Evolutionary conservation across 2,888 invertebrate genomes (phyloP), one percentile per base, ranked within the genome.

Genomic region (Lucinisca nassula): DNA sequence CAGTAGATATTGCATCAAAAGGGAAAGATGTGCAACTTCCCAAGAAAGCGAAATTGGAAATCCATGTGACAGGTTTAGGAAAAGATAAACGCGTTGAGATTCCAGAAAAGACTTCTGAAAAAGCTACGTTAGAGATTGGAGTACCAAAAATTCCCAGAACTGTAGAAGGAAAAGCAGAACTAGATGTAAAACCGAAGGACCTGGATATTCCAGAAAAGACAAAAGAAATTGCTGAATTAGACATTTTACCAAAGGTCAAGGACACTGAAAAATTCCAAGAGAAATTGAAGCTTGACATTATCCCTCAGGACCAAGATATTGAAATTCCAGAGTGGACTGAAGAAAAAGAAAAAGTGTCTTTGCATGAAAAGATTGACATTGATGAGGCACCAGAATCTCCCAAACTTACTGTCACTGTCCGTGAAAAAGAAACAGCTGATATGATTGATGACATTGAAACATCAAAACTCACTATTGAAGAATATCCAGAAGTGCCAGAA

Each of bases 361-460:
- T 12, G 10, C 8, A 45, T 12, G 45, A 45, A 45, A 45, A 45
- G 45, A 45, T 45, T 45, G 45, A 45, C 17, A 8, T 45, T 45
- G 17, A 17, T 45, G 45, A 45, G 17, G 17, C 45, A 30, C 21
- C 72, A 21, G 37, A 72, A 32, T 24, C 35, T 6, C 24, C 21
- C 6, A 37, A 6, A 35, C 14, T 49, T 45, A n/a, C 49, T 4
- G 35, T 76, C 37, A 24, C 24, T 35, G 67, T 78, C 2, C 51
- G 35, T 17, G 45, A 70, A 27, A 61, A 37, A 30, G 79, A 79
- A 70, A 79, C 58, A 70, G 27, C n/a, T n/a, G 61, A 61, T 27
- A 12, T 61, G 8, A 61, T 61, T 61, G 24, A n/a, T 30, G 61
- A 61, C 21, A 6, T 27, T 8, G 73, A 72, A 37, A 30, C 10